These are phyloP conservation scores for Engystomops pustulosus DNA, from an alignment of 2,113 vertebrate genomes.

Conservation along the genomic window DNA sequence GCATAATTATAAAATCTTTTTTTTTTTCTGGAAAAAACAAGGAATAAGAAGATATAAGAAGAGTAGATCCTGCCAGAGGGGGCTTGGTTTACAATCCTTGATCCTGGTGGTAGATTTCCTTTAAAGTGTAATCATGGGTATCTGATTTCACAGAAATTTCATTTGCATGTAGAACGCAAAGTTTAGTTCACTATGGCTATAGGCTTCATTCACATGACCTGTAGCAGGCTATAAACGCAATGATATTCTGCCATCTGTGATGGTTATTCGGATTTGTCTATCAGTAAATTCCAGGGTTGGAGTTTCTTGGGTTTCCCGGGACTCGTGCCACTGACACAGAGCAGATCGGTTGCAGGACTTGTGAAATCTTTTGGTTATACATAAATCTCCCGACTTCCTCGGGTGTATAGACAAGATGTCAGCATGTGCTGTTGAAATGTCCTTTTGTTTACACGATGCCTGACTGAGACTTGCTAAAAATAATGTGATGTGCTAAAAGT, in stretches of 20 bases:
- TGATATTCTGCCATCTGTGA: background rate
- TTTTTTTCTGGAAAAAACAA: too few relatives aligned
- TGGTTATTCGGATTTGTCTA: background rate
- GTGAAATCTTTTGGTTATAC: background rate
- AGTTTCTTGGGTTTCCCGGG: background rate
- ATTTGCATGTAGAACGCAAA: too few relatives aligned
- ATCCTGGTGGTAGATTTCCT: too few relatives aligned
- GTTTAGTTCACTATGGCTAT: too few relatives aligned
- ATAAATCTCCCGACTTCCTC: background rate
- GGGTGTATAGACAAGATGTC: background rate
- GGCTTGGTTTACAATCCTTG: too few relatives aligned
- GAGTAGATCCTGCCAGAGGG: too few relatives aligned
- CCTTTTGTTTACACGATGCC: conserved; percentile 15
- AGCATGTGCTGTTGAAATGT: conserved; percentile 20
- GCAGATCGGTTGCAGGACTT: background rate
- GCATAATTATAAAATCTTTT: too few relatives aligned
- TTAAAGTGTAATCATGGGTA: too few relatives aligned
- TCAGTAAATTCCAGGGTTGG: background rate
- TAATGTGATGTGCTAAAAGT: background rate
- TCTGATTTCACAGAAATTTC: too few relatives aligned
- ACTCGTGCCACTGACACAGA: background rate
- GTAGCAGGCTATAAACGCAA: too few relatives aligned
- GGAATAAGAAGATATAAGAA: too few relatives aligned
- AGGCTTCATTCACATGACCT: too few relatives aligned
- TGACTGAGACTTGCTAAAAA: background rate